Evolutionary conservation across 1,140 invertebrate species (phyloP), one percentile per base, ranked within the genome.

Genomic region (Apis dorsata): DNA sequence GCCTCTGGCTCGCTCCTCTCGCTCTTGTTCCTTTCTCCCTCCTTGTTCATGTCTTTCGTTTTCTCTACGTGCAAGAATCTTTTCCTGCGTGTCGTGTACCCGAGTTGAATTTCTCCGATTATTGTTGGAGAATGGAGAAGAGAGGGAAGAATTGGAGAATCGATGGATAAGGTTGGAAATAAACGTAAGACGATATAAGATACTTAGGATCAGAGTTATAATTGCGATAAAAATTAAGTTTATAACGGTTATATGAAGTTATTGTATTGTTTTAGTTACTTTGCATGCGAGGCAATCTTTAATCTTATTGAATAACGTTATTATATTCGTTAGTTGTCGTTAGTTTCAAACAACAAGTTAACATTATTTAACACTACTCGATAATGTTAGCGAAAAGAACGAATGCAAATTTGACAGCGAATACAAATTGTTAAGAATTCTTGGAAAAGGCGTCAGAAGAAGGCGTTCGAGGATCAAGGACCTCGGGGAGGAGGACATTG

Each of bases 1-100:
- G 78, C 84, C 82, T 84, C 85, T 83, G 77, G 85, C 79, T 68
- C 77, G 75, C 77, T 78, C 59, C 79, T 75, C 63, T 59, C 21
- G 4, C 19, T 53, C 49, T 49, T 57, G 28, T 17, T 13, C 34
- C 19, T 17, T 17, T 72, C 71, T 62, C 73, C 17, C 19, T 19
- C 2, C 17, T 21, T 12, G 11, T 15, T 10, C 17, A 13, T 15
- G 19, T 53, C 49, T 49, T 19, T 19, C 8, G 13, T 34, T 17
- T 21, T 73, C 24, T 24, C 53, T 34, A 7, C 19, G 28, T 10
- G 17, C 65, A 9, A 44, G 60, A 44, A 44, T 63, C n/a, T 49
- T 49, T 69, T 44, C 34, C 34, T n/a, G 44, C 44, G 44, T n/a
- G 21, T 7, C 34, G 10, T 69, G 19, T 21, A 11, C 44, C 11